Base-by-base conservation (phyloP, 1,140 invertebrate genomes). In the Diachasma alloeum region DNA sequence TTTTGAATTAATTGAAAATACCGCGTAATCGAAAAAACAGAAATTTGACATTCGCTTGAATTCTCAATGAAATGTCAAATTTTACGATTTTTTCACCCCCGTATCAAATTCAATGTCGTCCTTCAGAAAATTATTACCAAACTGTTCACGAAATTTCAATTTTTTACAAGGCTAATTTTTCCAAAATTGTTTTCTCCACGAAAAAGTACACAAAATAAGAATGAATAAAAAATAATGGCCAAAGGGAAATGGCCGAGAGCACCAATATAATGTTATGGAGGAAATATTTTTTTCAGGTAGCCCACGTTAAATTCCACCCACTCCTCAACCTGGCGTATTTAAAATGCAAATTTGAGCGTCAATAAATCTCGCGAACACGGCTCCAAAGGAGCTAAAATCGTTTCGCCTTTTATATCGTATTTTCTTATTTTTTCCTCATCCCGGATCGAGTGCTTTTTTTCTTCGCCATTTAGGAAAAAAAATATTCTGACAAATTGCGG, bases 311-410 rank as follows among this genome's bases (percentile, higher is more conserved):
- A 81, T 76, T 79, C 82, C 78, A 81, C 80, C 80, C 77, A 83
- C 82, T 84, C 70, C 76, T 80, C 77, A 77, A 36, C 79, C 72
- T 83, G 72, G 79, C 75, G 81, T 84, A 85, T 87, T 86, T 86
- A 87, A 87, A 87, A 87, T 87, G 85, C 85, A 86, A 87, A 87
- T 87, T 82, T 80, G 31, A 79, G 80, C 74, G 79, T 77, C 81
- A 83, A 85, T 87, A 87, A 87, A 86, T 87, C 85, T 87, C 75
- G 81, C 66, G 75, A 79, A 79, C 80, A 81, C 76, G 80, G 79
- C 75, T 80, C n/a, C n/a, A 19, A 56, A 56, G 15, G 15, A 56
- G 48, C 19, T 17, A 19, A 22, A 46, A 42, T 75, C 36, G 77
- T 39, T 59, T 56, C 22, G 13, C 48, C 48, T 44, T 22, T 69